phyloP scores from a whole-genome alignment of 2,888 invertebrate species.

The Eurytoma californica region DNA sequence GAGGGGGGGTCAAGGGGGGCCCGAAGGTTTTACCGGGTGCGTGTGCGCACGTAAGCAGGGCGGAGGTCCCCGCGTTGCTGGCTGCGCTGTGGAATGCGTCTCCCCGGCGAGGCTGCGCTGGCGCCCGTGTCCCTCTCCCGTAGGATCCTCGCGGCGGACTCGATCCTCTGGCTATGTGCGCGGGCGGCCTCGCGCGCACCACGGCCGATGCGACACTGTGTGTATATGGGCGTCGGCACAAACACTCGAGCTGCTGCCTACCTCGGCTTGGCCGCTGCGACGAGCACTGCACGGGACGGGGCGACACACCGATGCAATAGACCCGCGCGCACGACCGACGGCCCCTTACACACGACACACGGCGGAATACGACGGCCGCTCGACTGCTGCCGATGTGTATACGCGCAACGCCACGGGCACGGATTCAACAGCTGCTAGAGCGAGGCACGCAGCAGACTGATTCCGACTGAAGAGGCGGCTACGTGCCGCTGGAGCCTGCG shows the following conservation, averaged over 20 bases:
- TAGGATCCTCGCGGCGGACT: too few species aligned
- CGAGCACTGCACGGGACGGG: slow-evolving; percentile 14
- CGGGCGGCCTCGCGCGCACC: slow-evolving; percentile 5
- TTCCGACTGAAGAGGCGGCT: too few species aligned
- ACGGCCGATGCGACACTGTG: slow-evolving; percentile 12
- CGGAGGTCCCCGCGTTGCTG: slow-evolving; percentile 5
- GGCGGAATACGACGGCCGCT: too few species aligned
- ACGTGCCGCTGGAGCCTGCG: too few species aligned
- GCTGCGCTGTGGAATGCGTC: slow-evolving; percentile 35
- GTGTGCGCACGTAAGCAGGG: slow-evolving; percentile 4
- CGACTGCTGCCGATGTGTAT: too few species aligned
- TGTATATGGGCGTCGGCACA: slow-evolving; percentile 53
- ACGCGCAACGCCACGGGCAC: too few species aligned
- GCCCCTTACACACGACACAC: too few species aligned
- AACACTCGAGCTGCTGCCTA: slow-evolving; percentile 33
- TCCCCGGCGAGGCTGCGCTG: neutral
- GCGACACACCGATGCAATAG: neutral
- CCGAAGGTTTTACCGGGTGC: slow-evolving; percentile 25
- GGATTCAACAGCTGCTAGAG: too few species aligned
- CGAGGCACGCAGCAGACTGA: too few species aligned
- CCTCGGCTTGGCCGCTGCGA: slow-evolving; percentile 6
- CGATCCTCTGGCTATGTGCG: too few species aligned
- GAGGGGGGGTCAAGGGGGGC: neutral
- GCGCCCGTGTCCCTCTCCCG: neutral
- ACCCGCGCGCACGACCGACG: neutral